Evolutionary conservation across 2,113 vertebrate species (phyloP).

Genomic region (Petaurus breviceps): DNA sequence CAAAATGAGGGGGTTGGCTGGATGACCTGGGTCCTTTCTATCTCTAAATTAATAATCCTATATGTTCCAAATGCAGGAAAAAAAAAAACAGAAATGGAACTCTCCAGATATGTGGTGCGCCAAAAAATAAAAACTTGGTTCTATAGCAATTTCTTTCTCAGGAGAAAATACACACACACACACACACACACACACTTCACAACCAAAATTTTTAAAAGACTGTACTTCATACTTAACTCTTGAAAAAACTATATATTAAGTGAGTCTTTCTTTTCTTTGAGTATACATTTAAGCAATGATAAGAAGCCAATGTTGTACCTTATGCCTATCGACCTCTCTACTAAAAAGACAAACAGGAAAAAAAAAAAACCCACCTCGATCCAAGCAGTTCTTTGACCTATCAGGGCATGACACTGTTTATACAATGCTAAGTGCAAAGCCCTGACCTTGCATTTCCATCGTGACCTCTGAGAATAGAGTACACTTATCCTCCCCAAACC

Average conservation of each 20-base stretch:
- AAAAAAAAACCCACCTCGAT: constrained; percentile 49
- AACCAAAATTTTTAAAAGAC: constrained; percentile 16
- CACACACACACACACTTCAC: neutral
- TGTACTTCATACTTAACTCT: neutral
- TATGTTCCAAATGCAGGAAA: neutral
- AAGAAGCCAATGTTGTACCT: neutral
- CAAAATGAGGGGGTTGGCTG: neutral
- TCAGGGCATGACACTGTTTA: constrained; percentile 83
- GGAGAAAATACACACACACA: neutral
- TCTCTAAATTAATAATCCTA: neutral
- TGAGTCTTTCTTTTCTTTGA: neutral
- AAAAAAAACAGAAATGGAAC: neutral
- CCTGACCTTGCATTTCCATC: constrained; percentile 82
- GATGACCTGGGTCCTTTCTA: neutral
- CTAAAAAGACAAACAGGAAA: constrained; percentile 18
- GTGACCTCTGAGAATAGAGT: constrained; percentile 79
- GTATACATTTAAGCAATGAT: constrained; percentile 16
- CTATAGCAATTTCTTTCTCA: neutral
- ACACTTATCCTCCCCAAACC: constrained; percentile 71
- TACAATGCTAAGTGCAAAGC: constrained; percentile 83
- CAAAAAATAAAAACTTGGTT: neutral
- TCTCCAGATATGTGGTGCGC: neutral
- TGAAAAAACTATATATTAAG: constrained; percentile 1
- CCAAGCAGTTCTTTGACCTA: constrained; percentile 76
- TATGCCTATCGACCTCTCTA: constrained; percentile 1